Evolutionary conservation across 2,113 vertebrate species (phyloP).

Genomic region (Neodon shergylaensis): DNA sequence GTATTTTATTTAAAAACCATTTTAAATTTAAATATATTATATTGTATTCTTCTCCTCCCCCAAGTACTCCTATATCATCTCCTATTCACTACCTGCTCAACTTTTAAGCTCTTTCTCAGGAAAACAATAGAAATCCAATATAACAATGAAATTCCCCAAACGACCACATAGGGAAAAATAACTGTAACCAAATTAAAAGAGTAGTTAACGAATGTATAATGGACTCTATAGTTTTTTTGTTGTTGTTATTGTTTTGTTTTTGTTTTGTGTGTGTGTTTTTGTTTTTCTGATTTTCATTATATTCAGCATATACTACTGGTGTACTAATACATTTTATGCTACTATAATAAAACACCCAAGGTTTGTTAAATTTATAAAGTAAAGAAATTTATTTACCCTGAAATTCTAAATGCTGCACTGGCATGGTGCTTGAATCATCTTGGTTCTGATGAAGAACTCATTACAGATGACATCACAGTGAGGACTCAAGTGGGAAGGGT

Average conservation of each 20-base stretch:
- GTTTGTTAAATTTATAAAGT: neutral
- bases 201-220: neutral
- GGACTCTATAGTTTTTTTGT: neutral
- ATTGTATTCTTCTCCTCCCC: neutral
- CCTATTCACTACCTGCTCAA: neutral
- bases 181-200: neutral
- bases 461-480: neutral
- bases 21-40: neutral
- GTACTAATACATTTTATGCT: neutral
- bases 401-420: neutral
- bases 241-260: neutral
- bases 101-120: neutral
- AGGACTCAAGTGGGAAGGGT: neutral
- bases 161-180: fast-evolving
- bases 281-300: neutral
- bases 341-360: neutral
- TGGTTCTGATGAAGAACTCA: neutral
- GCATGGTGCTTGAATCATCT: neutral
- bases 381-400: neutral
- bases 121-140: neutral
- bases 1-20: neutral
- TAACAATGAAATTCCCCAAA: neutral
- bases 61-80: neutral
- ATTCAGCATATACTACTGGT: neutral
- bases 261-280: neutral